Evolutionary conservation across 2,113 vertebrate genomes (phyloP).

Genomic region (Solea senegalensis): DNA sequence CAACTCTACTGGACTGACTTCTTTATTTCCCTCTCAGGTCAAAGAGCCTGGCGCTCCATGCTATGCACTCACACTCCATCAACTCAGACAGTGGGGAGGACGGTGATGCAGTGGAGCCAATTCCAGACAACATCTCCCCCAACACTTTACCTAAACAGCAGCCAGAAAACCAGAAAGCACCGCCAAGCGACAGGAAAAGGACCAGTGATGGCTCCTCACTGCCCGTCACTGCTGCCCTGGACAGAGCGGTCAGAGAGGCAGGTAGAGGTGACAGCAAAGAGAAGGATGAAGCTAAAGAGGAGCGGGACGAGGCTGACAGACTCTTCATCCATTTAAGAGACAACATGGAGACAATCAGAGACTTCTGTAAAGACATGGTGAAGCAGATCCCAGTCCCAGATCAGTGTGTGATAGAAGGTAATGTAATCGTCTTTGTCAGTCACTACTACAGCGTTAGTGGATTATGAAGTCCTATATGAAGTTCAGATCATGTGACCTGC

Average conservation of each 20-base stretch:
- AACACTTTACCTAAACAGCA: conserved; percentile 73
- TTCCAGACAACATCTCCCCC: conserved; percentile 73
- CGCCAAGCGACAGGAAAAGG: conserved; percentile 33
- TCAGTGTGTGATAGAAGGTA: conserved; percentile 94
- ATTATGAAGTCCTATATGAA: too few species aligned
- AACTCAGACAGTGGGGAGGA: conserved; percentile 80
- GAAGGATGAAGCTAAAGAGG: conserved; percentile 35
- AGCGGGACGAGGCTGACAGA: conserved; percentile 78
- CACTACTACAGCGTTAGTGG: too few species aligned
- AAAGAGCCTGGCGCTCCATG: conserved; percentile 89
- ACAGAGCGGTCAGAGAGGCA: conserved; percentile 41
- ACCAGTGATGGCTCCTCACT: conserved; percentile 19
- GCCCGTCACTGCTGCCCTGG: neutral
- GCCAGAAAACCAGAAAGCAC: conserved; percentile 38
- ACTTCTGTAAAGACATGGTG: conserved; percentile 83
- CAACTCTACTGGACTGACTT: neutral
- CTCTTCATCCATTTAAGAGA: conserved; percentile 89
- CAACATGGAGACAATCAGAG: conserved; percentile 86
- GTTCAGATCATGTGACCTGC: too few species aligned
- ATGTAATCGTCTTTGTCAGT: neutral
- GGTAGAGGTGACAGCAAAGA: conserved; percentile 50
- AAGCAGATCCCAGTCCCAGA: conserved; percentile 90
- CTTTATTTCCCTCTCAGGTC: conserved; percentile 78
- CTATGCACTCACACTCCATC: conserved; percentile 72
- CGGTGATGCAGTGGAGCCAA: conserved; percentile 63